Conservation (phyloP, 2,113 vertebrate genomes). For the Ahaetulla prasina region DNA sequence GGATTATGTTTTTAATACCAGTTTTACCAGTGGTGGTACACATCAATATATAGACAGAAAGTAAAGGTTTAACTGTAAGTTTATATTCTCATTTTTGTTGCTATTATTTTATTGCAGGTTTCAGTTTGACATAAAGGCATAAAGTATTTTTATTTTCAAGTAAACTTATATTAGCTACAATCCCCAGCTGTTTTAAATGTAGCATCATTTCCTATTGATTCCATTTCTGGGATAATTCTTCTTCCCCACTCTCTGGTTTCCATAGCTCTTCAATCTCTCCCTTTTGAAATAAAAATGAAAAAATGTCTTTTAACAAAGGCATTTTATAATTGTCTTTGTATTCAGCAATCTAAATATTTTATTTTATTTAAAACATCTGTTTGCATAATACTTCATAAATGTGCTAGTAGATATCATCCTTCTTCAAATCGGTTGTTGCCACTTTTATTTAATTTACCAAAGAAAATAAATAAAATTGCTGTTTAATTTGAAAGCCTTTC, state of each 20-base stretch:
- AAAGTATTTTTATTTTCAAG: constrained; percentile 76
- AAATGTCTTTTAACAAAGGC: constrained; percentile 78
- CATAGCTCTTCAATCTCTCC: not conserved
- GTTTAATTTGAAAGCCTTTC: constrained; percentile 61
- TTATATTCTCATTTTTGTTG: constrained; percentile 64
- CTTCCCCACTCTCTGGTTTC: constrained; percentile 44
- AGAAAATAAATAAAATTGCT: constrained; percentile 65
- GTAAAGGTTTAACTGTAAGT: constrained; percentile 64
- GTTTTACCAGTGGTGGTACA: constrained; percentile 27
- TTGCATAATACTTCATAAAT: constrained; percentile 70
- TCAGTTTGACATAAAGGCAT: constrained; percentile 73
- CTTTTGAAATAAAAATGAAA: constrained; percentile 65
- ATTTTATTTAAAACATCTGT: constrained; percentile 81
- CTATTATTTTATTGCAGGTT: constrained; percentile 66
- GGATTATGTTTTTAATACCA: constrained; percentile 20
- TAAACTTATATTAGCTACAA: constrained; percentile 79
- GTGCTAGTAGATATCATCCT: constrained; percentile 62
- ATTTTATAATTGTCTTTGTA: constrained; percentile 77
- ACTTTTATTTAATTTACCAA: constrained; percentile 72
- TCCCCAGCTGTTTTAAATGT: constrained; percentile 82
- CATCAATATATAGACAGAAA: constrained; percentile 56
- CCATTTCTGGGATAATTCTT: constrained; percentile 71
- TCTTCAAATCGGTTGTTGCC: constrained; percentile 67
- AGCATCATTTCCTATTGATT: constrained; percentile 78
- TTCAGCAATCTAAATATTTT: constrained; percentile 76